A percentile compares a stretch with the other conserved stretches of the same genome.
These are phyloP conservation scores for Ferdinandea cuprea DNA, from an alignment of 2,888 invertebrate genomes.

Conservation along the genomic window DNA sequence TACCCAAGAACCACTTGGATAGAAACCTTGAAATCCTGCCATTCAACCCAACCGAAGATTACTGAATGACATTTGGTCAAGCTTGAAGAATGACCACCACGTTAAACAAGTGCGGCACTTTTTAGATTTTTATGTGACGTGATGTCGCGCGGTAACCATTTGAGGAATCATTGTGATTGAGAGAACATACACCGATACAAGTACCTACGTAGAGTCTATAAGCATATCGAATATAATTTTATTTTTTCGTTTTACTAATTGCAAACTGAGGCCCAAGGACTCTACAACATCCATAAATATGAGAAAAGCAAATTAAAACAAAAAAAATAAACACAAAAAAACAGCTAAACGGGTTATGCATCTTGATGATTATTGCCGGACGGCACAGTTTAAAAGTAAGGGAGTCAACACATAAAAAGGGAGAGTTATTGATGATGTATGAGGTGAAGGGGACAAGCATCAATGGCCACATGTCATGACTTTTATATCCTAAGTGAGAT, in stretches of 20 bases:
- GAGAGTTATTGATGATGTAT: conserved; percentile 60
- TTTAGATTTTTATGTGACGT: conserved; percentile 69
- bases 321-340: conserved; percentile 2
- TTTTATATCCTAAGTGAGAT: conserved; percentile 50
- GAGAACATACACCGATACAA: conserved; percentile 39
- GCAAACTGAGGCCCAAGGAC: conserved; percentile 48
- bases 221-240: conserved; percentile 54
- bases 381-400: conserved; percentile 38
- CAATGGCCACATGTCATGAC: conserved; percentile 50
- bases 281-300: conserved; percentile 44
- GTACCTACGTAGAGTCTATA: conserved; percentile 33
- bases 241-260: conserved; percentile 29
- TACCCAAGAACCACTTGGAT: conserved; percentile 21
- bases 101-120: conserved; percentile 68
- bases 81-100: conserved; percentile 66
- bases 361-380: conserved; percentile 38
- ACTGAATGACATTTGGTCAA: conserved; percentile 72
- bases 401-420: conserved; percentile 51
- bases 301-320: conserved; percentile 26
- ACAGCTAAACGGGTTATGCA: conserved; percentile 21
- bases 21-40: conserved; percentile 73
- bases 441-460: conserved; percentile 48
- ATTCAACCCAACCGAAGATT: conserved; percentile 69
- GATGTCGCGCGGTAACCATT: conserved; percentile 70
- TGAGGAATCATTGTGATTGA: conserved; percentile 52